Evolutionary conservation across 1,140 invertebrate genomes (phyloP), one percentile per base, ranked within the genome.

Genomic region (Drosophila tristis): DNA sequence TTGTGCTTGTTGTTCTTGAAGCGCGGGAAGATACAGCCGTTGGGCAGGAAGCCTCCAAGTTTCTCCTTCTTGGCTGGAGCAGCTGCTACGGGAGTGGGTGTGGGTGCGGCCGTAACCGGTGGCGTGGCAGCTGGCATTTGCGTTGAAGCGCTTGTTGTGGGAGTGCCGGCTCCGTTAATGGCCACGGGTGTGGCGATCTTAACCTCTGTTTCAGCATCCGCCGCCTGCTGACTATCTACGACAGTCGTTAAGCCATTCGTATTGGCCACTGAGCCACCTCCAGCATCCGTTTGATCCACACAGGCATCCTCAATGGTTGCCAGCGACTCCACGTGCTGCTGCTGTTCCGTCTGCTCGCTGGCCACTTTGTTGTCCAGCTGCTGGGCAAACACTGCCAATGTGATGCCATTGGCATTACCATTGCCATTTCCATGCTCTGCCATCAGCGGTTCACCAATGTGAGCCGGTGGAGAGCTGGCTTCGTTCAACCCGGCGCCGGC

Each of bases 1-100:
- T 92, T 92, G 71, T 92, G 72, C 63, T 91, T 92, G 66, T 92
- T 90, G 54, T 92, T 92, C 50, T 92, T 92, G 54, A 92, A 92
- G 39, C 91, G 89, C 70, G 91, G 90, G 74, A 92, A 92, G 57
- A 92, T 92, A 51, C 91, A 92, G 58, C 91, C 89, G 20, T 92
- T 92, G 54, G 91, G 91, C 72, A 92, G 70, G 57, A 92, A 92
- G 9, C 91, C 91, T 16, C 91, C 90, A 13, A 92, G 72, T 54
- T 92, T 92, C 43, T 92, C 91, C 58, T 92, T 92, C 65, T 92
- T 92, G 4, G 70, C 63, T 2, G 90, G 84, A 6, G 82, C 73
- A 47, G 79, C 54, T 47, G 66, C 42, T 55, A 16, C 9, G 13
- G 65, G 35, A 35, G 73, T 58, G 9, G 53, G 49, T 6, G 44